A percentile compares a stretch with the other conserved stretches of the same genome.
phyloP scores from a whole-genome alignment of 2,113 vertebrate species.

The Chloropsis hardwickii region DNA sequence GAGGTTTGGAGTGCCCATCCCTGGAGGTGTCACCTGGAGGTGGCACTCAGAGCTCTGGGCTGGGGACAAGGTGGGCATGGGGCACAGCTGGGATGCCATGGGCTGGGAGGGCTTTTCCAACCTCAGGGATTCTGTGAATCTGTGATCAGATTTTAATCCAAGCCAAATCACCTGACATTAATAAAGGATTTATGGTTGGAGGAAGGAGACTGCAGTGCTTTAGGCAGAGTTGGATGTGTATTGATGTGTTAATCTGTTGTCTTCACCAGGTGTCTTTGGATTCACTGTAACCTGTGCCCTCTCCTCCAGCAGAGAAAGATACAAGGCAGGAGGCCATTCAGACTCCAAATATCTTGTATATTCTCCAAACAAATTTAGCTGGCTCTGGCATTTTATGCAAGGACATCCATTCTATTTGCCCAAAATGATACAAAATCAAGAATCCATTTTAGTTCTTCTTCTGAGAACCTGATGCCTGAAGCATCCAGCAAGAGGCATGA shows the following conservation, averaged over 20 bases:
- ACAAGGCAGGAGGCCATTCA: neutral
- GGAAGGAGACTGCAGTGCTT: neutral
- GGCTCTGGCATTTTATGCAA: neutral
- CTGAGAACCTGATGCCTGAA: neutral
- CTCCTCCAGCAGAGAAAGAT: neutral
- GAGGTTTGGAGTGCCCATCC: neutral
- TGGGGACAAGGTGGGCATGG: fast-evolving
- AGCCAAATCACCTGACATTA: neutral
- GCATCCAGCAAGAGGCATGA: neutral
- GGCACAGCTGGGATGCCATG: fast-evolving
- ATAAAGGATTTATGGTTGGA: neutral
- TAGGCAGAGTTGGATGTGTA: neutral
- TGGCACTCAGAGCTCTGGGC: neutral
- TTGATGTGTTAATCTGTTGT: neutral
- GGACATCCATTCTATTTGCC: neutral
- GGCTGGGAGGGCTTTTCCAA: neutral
- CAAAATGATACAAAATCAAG: neutral
- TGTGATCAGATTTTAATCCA: neutral
- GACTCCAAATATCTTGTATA: neutral
- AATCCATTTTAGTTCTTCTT: neutral
- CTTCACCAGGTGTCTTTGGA: neutral
- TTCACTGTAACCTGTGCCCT: neutral
- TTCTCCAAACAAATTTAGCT: neutral
- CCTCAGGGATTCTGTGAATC: neutral
- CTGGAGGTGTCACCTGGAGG: fast-evolving